phyloP scores from a whole-genome alignment of 2,113 vertebrate species.

The Panthera leo region DNA sequence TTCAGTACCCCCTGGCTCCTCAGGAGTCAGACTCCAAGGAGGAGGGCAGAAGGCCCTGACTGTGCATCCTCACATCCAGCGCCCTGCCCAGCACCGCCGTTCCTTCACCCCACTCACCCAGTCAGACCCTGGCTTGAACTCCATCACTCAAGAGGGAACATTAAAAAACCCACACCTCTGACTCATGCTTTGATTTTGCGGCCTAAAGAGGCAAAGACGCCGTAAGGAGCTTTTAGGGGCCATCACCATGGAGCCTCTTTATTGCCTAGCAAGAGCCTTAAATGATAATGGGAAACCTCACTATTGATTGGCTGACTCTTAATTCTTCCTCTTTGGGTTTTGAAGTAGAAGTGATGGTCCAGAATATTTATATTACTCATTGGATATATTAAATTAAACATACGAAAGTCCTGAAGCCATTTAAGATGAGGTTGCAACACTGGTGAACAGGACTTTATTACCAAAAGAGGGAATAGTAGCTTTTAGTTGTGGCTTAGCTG shows the following conservation, averaged over 20 bases:
- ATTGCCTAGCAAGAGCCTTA: conserved; percentile 85
- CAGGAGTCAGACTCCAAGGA: neutral
- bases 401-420: conserved; percentile 78
- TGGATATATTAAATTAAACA: conserved; percentile 82
- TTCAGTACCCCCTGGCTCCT: neutral
- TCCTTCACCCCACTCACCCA: neutral
- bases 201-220: conserved; percentile 71
- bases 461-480: conserved; percentile 70
- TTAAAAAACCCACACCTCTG: conserved; percentile 60
- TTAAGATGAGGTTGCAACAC: conserved; percentile 74
- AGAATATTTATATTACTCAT: conserved; percentile 81
- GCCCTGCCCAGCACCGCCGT: rapidly evolving
- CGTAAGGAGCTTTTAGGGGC: conserved; percentile 77
- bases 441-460: conserved; percentile 75
- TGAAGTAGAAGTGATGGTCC: conserved; percentile 81
- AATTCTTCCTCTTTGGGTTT: conserved; percentile 84
- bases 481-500: conserved; percentile 77
- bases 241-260: conserved; percentile 80
- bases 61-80: neutral
- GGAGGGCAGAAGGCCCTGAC: neutral
- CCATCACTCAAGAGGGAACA: conserved; percentile 62
- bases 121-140: conserved; percentile 50
- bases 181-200: conserved; percentile 69
- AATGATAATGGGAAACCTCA: conserved; percentile 85
- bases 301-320: conserved; percentile 84